These are phyloP conservation scores for Aeoliscus strigatus DNA, from an alignment of 2,797 vertebrate species.

Conservation along the genomic window DNA sequence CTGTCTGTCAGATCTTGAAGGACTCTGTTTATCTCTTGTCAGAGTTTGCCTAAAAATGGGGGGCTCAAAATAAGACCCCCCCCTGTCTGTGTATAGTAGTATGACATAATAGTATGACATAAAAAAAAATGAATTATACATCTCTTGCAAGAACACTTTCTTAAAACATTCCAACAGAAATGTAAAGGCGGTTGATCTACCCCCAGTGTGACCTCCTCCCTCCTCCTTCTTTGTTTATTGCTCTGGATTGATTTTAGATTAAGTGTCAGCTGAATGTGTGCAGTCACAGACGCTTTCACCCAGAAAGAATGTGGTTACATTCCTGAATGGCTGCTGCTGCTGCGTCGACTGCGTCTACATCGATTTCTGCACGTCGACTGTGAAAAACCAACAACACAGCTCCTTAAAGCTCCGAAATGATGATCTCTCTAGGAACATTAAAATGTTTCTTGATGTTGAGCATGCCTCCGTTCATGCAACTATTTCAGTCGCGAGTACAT, in stretches of 20 bases:
- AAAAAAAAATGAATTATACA: no score
- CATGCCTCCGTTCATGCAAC: no score
- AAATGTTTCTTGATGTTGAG: no score
- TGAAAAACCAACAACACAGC: not conserved
- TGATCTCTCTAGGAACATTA: not conserved
- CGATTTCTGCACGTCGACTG: not conserved
- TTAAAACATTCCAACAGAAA: no score
- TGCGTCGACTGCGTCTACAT: not conserved
- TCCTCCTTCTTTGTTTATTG: slow-evolving; percentile 19
- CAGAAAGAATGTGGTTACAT: slow-evolving; percentile 6
- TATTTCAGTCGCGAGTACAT: no score
- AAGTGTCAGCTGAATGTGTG: slow-evolving; percentile 4
- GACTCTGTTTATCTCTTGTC: slow-evolving; percentile 31
- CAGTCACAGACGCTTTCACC: slow-evolving; percentile 4
- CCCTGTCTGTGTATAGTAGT: no score
- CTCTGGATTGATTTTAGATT: slow-evolving; percentile 9
- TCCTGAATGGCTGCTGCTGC: slow-evolving; percentile 2
- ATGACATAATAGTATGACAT: no score
- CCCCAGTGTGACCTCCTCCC: slow-evolving; percentile 8
- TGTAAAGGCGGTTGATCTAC: no score
- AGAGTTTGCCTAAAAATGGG: slow-evolving; percentile 19
- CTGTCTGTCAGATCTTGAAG: slow-evolving; percentile 27
- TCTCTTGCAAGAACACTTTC: no score
- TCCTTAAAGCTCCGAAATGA: not conserved
- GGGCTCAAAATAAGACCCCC: slow-evolving; percentile 13